A percentile compares a stretch with the other conserved stretches of the same genome.
phyloP scores from a whole-genome alignment of 2,797 vertebrate genomes.

The Pseudochirops cupreus region DNA sequence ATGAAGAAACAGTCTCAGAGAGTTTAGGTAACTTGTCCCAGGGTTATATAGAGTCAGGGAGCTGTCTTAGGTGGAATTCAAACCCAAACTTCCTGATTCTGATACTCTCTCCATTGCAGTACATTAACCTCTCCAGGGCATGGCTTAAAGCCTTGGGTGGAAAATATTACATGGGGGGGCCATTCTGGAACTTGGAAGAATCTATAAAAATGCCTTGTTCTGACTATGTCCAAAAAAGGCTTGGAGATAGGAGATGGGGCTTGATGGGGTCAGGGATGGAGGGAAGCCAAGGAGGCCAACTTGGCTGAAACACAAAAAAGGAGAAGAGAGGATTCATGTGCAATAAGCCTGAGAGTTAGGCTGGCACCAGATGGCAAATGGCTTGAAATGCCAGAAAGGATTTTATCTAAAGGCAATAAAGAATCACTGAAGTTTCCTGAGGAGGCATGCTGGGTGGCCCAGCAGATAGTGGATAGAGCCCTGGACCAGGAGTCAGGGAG shows the following conservation, averaged over 20 bases:
- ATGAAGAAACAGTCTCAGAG: background rate
- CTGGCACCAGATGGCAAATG: background rate
- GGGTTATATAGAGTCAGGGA: background rate
- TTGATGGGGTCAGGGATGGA: background rate
- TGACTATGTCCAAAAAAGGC: background rate
- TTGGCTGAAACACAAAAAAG: background rate
- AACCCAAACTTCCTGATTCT: background rate
- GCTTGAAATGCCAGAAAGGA: background rate
- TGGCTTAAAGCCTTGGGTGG: background rate
- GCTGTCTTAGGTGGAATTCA: background rate
- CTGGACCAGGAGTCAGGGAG: background rate
- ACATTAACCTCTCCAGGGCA: background rate
- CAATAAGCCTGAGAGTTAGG: background rate
- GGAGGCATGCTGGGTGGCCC: background rate
- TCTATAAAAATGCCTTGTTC: background rate
- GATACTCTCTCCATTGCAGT: background rate
- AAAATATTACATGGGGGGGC: background rate
- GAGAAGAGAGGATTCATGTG: background rate
- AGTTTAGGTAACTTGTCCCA: background rate
- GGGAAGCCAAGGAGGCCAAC: background rate
- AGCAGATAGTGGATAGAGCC: background rate
- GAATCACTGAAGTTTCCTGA: background rate
- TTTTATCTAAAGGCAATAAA: background rate
- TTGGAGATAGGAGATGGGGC: background rate
- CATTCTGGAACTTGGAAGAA: background rate